A percentile compares a stretch with the other conserved stretches of the same genome.
Evolutionary conservation across 1,140 invertebrate species (phyloP).

Genomic region (Thaumatotibia leucotreta): DNA sequence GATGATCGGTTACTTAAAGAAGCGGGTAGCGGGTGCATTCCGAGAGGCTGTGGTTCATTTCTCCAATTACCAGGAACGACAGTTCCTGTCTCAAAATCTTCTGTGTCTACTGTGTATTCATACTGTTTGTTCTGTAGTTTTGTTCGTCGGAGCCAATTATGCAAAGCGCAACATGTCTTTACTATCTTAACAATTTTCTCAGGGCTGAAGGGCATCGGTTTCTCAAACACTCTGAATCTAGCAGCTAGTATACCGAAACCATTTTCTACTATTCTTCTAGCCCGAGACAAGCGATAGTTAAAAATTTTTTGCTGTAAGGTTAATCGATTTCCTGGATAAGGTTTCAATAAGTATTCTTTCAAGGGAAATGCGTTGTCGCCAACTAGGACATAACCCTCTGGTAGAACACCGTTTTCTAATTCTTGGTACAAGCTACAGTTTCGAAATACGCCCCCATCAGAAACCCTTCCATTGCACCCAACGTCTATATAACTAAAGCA

Average conservation of each 20-base stretch:
- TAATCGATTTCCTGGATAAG: constrained; percentile 45
- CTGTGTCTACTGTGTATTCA: too few species aligned
- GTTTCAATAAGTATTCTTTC: constrained; percentile 56
- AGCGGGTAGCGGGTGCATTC: too few species aligned
- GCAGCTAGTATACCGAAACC: constrained; percentile 22
- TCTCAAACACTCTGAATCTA: background rate
- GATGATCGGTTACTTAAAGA: too few species aligned
- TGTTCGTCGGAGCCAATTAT: too few species aligned
- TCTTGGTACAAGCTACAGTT: background rate
- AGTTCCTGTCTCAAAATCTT: too few species aligned
- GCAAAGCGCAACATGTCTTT: too few species aligned
- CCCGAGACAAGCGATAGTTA: constrained; percentile 57
- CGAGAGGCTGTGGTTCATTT: too few species aligned
- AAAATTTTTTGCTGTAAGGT: constrained; percentile 44
- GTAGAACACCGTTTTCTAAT: background rate
- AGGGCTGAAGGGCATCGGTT: too few species aligned
- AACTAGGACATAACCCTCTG: constrained; percentile 30
- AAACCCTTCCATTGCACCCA: background rate
- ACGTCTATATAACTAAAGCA: background rate
- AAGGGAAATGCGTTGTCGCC: constrained; percentile 71
- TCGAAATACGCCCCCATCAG: background rate
- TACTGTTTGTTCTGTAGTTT: too few species aligned
- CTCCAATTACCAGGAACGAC: too few species aligned
- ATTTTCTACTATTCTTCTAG: constrained; percentile 41
- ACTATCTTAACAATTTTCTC: too few species aligned